Evolutionary conservation across 2,797 vertebrate species (phyloP).

Genomic region (Synaphobranchus kaupii): DNA sequence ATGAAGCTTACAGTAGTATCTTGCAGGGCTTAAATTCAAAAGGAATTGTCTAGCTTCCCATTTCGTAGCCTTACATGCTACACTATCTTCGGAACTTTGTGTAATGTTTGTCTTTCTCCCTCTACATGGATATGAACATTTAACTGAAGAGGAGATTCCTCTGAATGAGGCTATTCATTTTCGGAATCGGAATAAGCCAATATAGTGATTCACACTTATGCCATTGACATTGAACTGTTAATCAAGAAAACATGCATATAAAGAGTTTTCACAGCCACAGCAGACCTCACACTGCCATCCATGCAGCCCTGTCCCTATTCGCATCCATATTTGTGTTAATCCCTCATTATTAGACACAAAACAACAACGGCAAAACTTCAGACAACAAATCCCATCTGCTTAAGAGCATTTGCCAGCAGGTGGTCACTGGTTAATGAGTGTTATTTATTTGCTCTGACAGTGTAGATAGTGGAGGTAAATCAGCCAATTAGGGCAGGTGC

Average conservation of each 20-base stretch:
- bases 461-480: constrained; percentile 31
- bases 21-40: not conserved
- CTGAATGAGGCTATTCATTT: not conserved
- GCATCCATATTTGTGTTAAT: not conserved
- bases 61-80: not conserved
- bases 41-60: not conserved
- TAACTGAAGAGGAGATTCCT: not conserved
- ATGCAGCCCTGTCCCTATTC: not conserved
- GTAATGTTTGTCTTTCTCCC: not conserved
- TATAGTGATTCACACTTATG: not conserved
- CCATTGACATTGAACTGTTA: not conserved
- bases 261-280: not conserved
- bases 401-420: constrained; percentile 32
- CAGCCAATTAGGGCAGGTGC: constrained; percentile 28
- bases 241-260: not conserved
- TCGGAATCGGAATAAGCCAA: not conserved
- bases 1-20: not conserved
- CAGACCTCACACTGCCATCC: not conserved
- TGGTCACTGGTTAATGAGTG: constrained; percentile 25
- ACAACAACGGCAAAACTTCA: constrained; percentile 26
- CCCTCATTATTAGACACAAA: constrained; percentile 5
- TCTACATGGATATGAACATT: not conserved
- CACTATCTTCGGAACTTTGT: not conserved
- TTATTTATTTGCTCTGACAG: constrained; percentile 34
- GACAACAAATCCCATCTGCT: constrained; percentile 26